Evolutionary conservation across 2,113 vertebrate species (phyloP).

Genomic region (Leptobrachium leishanense): DNA sequence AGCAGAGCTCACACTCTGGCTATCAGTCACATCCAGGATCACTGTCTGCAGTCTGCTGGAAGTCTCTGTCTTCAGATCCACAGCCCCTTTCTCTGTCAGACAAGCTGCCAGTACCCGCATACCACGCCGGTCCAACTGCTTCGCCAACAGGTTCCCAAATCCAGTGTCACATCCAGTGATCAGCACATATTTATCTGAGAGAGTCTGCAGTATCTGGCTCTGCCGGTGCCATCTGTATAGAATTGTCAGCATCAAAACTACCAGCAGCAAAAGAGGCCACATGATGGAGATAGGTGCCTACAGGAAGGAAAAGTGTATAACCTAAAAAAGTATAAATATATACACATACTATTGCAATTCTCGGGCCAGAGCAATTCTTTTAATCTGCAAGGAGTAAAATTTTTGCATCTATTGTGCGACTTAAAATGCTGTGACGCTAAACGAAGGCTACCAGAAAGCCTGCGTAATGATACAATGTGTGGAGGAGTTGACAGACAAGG

Average conservation of each 20-base stretch:
- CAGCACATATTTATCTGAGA: conserved; percentile 72
- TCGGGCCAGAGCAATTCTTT: too few species aligned
- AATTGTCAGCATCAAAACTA: neutral
- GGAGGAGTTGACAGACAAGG: too few species aligned
- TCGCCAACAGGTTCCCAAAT: conserved; percentile 79
- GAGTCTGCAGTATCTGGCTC: conserved; percentile 54
- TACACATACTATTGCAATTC: too few species aligned
- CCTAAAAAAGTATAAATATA: too few species aligned
- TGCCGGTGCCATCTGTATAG: conserved; percentile 61
- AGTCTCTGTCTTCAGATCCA: conserved; percentile 62
- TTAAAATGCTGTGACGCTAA: too few species aligned
- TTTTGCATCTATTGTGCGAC: too few species aligned
- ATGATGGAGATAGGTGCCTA: conserved; percentile 2
- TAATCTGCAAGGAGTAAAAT: too few species aligned
- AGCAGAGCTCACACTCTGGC: conserved; percentile 25
- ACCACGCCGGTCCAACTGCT: conserved; percentile 71
- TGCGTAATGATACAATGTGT: too few species aligned
- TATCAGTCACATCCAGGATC: conserved; percentile 64
- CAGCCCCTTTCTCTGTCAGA: conserved; percentile 69
- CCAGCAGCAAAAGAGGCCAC: conserved; percentile 22
- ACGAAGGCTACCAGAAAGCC: too few species aligned
- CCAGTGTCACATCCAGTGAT: conserved; percentile 89
- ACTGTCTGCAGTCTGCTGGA: conserved; percentile 69
- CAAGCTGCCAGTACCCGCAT: conserved; percentile 81
- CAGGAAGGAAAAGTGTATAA: neutral